These are phyloP conservation scores for Myxocyprinus asiaticus DNA, from an alignment of 2,113 vertebrate species.

Conservation along the genomic window DNA sequence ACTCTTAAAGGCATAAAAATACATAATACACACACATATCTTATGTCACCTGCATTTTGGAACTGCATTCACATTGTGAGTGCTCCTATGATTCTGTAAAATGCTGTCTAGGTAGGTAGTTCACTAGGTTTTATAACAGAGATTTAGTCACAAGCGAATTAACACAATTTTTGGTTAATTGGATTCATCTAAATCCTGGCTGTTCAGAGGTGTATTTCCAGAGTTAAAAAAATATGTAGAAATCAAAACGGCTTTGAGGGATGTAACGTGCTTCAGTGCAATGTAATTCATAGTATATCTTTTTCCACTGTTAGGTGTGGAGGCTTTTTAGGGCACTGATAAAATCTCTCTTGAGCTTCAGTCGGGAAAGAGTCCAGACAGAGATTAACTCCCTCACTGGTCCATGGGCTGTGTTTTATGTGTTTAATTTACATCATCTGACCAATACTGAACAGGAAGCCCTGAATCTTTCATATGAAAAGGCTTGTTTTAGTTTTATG, in stretches of 20 bases:
- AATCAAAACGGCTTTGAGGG: background rate
- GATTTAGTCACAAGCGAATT: background rate
- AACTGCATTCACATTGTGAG: too few species aligned
- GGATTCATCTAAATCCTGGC: background rate
- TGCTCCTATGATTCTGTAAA: too few species aligned
- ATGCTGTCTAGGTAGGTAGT: too few species aligned
- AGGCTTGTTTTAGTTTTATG: constrained; percentile 60
- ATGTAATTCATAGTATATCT: background rate
- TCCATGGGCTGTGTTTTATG: constrained; percentile 49
- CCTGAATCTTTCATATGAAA: constrained; percentile 61
- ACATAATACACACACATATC: too few species aligned
- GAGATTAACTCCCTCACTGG: constrained; percentile 61
- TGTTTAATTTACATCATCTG: constrained; percentile 56
- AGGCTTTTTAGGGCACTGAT: background rate
- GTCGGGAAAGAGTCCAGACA: constrained; percentile 60
- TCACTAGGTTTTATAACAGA: too few species aligned
- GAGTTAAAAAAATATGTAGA: background rate
- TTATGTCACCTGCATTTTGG: too few species aligned
- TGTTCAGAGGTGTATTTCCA: constrained; percentile 1
- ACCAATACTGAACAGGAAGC: constrained; percentile 8
- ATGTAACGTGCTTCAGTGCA: background rate
- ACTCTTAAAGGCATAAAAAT: too few species aligned
- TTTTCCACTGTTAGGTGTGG: background rate
- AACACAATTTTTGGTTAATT: background rate
- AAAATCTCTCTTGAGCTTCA: constrained; percentile 57